These are phyloP conservation scores for Batillaria attramentaria DNA, from an alignment of 1,140 invertebrate genomes.

Conservation along the genomic window DNA sequence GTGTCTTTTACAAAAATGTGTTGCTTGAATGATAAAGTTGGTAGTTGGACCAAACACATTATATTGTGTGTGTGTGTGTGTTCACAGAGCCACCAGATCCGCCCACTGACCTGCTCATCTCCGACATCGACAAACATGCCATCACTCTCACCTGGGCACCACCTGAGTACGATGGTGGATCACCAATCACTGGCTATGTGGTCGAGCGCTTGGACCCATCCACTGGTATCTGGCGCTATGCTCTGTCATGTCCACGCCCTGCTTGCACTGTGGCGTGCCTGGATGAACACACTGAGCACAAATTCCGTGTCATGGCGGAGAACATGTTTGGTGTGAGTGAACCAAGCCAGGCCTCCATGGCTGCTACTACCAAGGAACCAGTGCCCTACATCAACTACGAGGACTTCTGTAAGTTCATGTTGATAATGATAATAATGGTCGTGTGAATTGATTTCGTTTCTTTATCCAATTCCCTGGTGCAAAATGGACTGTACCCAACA, in stretches of 20 bases:
- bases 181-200: slow-evolving; percentile 96
- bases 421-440: too few species aligned
- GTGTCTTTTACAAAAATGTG: too few species aligned
- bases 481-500: too few species aligned
- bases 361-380: slow-evolving; percentile 77
- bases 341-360: slow-evolving; percentile 75
- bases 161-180: slow-evolving; percentile 93
- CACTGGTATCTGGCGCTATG: slow-evolving; percentile 94
- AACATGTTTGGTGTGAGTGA: slow-evolving; percentile 97
- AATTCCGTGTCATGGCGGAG: slow-evolving; percentile 97
- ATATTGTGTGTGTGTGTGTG: slow-evolving; percentile 1
- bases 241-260: slow-evolving; percentile 91
- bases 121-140: slow-evolving; percentile 93
- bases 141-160: slow-evolving; percentile 94
- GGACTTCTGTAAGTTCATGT: slow-evolving; percentile 65
- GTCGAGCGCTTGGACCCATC: slow-evolving; percentile 92
- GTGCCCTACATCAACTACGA: slow-evolving; percentile 65
- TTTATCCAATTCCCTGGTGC: too few species aligned
- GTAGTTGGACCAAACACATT: too few species aligned
- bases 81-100: slow-evolving; percentile 86
- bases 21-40: too few species aligned
- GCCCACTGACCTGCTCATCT: slow-evolving; percentile 93
- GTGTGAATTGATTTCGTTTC: too few species aligned
- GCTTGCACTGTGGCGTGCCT: slow-evolving; percentile 79
- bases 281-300: slow-evolving; percentile 85